Conservation (phyloP, 2,113 vertebrate genomes). For the Rhinopomastus cyanomelas region DNA sequence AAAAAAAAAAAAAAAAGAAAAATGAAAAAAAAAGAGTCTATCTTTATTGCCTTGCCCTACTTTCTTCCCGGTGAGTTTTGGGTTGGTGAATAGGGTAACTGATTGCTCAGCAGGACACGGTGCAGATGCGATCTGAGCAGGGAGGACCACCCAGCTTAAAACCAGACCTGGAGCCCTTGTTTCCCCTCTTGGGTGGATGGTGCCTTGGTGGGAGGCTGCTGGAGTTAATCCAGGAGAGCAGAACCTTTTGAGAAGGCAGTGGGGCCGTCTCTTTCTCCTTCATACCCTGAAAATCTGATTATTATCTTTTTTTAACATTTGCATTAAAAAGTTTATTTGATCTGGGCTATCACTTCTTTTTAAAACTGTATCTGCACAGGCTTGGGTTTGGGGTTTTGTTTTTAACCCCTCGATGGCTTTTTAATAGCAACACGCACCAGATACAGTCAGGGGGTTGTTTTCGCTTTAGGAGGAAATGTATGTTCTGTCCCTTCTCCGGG, state of each 20-base stretch:
- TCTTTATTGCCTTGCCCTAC: conserved; percentile 44
- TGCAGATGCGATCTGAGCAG: neutral
- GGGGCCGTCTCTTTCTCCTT: neutral
- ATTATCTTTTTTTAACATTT: neutral
- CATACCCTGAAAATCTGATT: neutral
- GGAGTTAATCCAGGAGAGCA: neutral
- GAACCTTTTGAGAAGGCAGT: neutral
- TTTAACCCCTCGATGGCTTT: neutral
- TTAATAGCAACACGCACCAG: neutral
- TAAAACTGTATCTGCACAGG: neutral
- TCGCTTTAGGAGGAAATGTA: neutral
- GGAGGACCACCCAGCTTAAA: neutral
- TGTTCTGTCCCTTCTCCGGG: neutral
- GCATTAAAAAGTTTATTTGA: neutral
- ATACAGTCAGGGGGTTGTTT: conserved; percentile 38
- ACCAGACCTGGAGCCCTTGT: neutral
- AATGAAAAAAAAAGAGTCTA: neutral
- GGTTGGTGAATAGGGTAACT: conserved; percentile 22
- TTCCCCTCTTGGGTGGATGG: neutral
- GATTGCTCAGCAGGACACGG: conserved; percentile 23
- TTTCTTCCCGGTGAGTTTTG: conserved; percentile 36
- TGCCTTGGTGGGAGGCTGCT: neutral
- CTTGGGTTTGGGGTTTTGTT: neutral
- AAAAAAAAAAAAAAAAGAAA: neutral
- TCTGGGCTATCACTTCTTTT: neutral